A percentile compares a stretch with the other conserved stretches of the same genome.
Conservation (phyloP, 2,888 invertebrate species). For the Mechanitis mazaeus region DNA sequence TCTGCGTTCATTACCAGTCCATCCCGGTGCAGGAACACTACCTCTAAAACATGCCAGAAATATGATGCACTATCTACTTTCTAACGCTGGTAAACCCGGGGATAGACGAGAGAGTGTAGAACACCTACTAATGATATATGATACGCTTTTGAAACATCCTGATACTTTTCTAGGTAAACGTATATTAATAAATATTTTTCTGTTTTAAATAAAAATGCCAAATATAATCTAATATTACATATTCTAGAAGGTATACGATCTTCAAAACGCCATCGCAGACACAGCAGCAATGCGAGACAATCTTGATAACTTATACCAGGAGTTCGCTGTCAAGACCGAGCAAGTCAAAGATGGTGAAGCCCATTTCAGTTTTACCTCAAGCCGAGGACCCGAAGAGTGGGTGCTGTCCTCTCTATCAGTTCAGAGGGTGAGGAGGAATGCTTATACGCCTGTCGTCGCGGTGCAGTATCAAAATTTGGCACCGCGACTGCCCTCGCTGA, state of each 20-base stretch:
- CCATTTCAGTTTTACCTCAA: conserved; percentile 51
- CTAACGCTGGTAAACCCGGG: conserved; percentile 49
- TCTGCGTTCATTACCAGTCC: conserved; percentile 65
- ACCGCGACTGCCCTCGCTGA: conserved; percentile 78
- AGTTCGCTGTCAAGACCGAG: conserved; percentile 54
- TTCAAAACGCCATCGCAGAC: conserved; percentile 58
- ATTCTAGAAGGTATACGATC: conserved; percentile 64
- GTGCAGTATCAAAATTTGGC: conserved; percentile 80
- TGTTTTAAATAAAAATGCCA: background rate
- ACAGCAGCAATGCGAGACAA: conserved; percentile 56
- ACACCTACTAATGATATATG: conserved; percentile 77
- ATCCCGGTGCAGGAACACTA: conserved; percentile 81
- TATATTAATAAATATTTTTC: background rate
- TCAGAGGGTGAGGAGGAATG: conserved; percentile 48
- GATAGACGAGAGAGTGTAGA: conserved; percentile 77
- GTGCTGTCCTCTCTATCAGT: conserved; percentile 54
- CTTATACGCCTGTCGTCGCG: conserved; percentile 62
- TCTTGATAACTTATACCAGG: conserved; percentile 47
- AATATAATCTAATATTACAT: background rate
- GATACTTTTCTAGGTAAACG: conserved; percentile 82
- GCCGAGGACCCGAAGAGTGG: conserved; percentile 52
- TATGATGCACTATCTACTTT: conserved; percentile 74
- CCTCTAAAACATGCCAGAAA: conserved; percentile 76
- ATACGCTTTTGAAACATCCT: conserved; percentile 61
- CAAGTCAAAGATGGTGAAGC: conserved; percentile 51